Base-by-base conservation (phyloP, 2,113 vertebrate species). In the Bujurquina vittata region DNA sequence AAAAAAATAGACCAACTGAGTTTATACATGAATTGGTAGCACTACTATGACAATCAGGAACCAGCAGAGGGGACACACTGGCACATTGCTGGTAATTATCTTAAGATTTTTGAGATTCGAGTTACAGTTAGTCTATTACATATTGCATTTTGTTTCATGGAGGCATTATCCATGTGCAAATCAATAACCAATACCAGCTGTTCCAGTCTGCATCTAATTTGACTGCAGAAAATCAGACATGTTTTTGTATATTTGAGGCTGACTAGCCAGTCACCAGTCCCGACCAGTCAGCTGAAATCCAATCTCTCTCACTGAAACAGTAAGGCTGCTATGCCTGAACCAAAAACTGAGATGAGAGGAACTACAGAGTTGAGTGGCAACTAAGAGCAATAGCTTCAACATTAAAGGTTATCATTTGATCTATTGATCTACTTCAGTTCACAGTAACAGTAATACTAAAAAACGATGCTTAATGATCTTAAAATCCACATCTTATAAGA, bases 181-280 rank as follows among this genome's bases (percentile, higher is more conserved):
- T 67, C 43, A 67, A 67, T 67, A 67, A 65, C n/a, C n/a, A 43
- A 65, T 65, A n/a, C 43, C n/a, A 65, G 37, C 62, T 67, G 22
- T 37, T 67, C 35, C 35, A 67, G 22, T 46, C 37, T 46, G 43
- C 31, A 60, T 8, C 58, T 60, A 60, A 60, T 60, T 60, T 67
- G 62, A 67, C 62, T 2, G n/a, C 63, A 11, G 15, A 49, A 49
- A 67, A 46, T 67, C 62, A 17, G 62, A 67, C 11, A 14, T 46
- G 1, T 14, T 35, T 67, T 67, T 18, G 18, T 69, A 23, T 29
- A 67, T 18, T 1, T 67, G 22, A 29, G 22, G 63, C 40, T 67
- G 63, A 49, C 15, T 11, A 26, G 40, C 40, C 22, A 10, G 40
- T 18, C 15, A 67, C 40, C 63, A 67, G 40, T 49, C 63, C 26